phyloP scores from a whole-genome alignment of 2,888 invertebrate species.

The Aphidoletes aphidimyza region DNA sequence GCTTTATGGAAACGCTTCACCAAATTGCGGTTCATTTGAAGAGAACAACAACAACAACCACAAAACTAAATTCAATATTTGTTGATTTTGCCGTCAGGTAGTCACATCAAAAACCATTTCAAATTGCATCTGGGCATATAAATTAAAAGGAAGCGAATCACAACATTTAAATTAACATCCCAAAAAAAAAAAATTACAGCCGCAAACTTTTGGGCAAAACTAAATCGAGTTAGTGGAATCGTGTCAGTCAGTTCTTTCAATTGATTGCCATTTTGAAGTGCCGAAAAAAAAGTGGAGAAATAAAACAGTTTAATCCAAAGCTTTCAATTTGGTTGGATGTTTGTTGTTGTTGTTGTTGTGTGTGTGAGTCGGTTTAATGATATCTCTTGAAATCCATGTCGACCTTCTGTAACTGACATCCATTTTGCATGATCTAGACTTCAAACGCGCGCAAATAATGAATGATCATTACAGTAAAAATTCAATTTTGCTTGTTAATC shows the following conservation, averaged over 20 bases:
- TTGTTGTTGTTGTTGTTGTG: too few relatives aligned
- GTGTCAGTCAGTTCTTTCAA: background rate
- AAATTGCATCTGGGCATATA: background rate
- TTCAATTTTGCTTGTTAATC: conserved; percentile 50
- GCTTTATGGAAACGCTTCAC: background rate
- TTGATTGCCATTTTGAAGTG: conserved; percentile 13
- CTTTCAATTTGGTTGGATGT: background rate
- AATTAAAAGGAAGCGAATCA: background rate
- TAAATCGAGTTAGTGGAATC: background rate
- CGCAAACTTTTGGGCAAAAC: background rate
- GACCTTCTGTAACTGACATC: conserved; percentile 29
- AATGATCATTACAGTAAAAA: conserved; percentile 39
- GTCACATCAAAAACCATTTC: background rate
- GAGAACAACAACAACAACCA: too few relatives aligned
- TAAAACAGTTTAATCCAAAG: too few relatives aligned
- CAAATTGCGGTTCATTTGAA: conserved; percentile 35
- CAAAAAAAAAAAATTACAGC: background rate
- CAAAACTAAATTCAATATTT: conserved; percentile 47
- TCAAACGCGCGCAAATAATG: background rate
- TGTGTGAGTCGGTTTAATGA: too few relatives aligned
- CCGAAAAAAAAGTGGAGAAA: conserved; percentile 4
- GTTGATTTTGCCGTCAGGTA: conserved; percentile 47
- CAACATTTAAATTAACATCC: background rate
- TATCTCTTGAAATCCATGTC: conserved; percentile 33
- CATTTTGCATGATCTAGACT: background rate